These are phyloP conservation scores for Eulithis prunata DNA, from an alignment of 2,888 invertebrate species.

Conservation along the genomic window DNA sequence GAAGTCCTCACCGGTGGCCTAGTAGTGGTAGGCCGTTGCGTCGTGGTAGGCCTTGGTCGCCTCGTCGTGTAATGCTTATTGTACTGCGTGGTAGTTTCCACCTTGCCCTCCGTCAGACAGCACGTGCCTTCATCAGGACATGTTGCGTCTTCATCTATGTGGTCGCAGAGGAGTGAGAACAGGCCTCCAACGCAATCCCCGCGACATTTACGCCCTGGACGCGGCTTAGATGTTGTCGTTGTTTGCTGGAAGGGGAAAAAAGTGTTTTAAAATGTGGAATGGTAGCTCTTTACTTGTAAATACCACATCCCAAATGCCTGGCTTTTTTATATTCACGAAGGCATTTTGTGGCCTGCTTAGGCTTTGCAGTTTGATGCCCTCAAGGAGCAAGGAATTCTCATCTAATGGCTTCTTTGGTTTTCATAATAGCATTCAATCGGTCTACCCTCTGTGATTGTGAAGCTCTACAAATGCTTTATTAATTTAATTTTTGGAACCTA, in stretches of 20 bases:
- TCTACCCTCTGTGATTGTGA: too few relatives aligned
- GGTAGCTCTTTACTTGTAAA: too few relatives aligned
- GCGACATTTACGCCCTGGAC: constrained; percentile 84
- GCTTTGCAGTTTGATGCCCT: too few relatives aligned
- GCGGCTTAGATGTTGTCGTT: constrained; percentile 62
- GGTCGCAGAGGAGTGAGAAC: constrained; percentile 93
- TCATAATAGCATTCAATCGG: too few relatives aligned
- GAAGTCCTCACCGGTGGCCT: constrained; percentile 60
- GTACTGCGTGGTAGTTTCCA: constrained; percentile 71
- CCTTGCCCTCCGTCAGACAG: constrained; percentile 87
- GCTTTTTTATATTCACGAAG: too few relatives aligned
- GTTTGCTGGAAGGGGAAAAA: constrained; percentile 55
- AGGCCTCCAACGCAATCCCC: constrained; percentile 94
- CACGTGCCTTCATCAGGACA: constrained; percentile 92
- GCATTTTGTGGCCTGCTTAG: too few relatives aligned
- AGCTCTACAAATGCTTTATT: too few relatives aligned
- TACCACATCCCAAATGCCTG: too few relatives aligned
- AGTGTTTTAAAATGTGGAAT: background rate
- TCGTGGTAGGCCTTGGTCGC: constrained; percentile 60
- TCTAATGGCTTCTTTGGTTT: too few relatives aligned
- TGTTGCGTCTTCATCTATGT: constrained; percentile 90
- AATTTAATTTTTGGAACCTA: too few relatives aligned
- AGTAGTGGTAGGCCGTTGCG: constrained; percentile 68
- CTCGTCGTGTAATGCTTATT: constrained; percentile 46
- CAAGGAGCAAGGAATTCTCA: too few relatives aligned